phyloP scores from a whole-genome alignment of 2,888 invertebrate species.

The Drosophila mulleri region DNA sequence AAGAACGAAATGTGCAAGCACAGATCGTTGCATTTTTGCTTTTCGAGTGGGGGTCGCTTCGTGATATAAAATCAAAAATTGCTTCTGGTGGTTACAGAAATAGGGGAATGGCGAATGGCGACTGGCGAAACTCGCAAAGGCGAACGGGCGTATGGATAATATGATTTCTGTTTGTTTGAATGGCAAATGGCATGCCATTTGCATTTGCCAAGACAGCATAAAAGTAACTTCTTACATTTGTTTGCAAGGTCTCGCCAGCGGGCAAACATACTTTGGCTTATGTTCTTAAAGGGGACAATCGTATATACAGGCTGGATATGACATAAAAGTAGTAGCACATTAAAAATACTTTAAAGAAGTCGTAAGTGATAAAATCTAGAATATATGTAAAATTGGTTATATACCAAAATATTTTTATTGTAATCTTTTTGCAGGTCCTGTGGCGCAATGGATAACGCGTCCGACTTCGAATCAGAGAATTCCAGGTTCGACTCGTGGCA shows the following conservation, averaged over 20 bases:
- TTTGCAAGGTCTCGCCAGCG: constrained; percentile 32
- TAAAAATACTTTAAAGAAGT: no score
- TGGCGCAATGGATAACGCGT: constrained; percentile 86
- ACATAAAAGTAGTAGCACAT: neutral
- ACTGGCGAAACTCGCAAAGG: neutral
- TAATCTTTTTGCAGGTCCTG: constrained; percentile 74
- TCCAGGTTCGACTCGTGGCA: constrained; percentile 86
- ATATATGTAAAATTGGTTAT: neutral
- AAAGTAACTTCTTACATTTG: constrained; percentile 35
- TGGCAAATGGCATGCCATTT: constrained; percentile 59
- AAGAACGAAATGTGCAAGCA: constrained; percentile 62
- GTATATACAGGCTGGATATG: neutral
- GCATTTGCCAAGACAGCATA: constrained; percentile 51
- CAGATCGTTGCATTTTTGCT: constrained; percentile 48
- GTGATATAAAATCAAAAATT: constrained; percentile 60
- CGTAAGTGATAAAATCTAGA: no score
- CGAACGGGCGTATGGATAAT: constrained; percentile 52
- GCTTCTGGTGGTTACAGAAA: constrained; percentile 25
- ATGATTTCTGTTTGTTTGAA: constrained; percentile 61
- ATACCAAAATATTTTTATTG: no score
- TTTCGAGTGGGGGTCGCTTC: constrained; percentile 28
- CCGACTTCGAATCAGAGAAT: constrained; percentile 86
- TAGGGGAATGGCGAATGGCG: constrained; percentile 1
- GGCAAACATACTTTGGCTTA: neutral
- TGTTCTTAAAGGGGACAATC: neutral